These are phyloP conservation scores for Heteromyza rotundicornis DNA, from an alignment of 2,888 invertebrate species.

Conservation along the genomic window DNA sequence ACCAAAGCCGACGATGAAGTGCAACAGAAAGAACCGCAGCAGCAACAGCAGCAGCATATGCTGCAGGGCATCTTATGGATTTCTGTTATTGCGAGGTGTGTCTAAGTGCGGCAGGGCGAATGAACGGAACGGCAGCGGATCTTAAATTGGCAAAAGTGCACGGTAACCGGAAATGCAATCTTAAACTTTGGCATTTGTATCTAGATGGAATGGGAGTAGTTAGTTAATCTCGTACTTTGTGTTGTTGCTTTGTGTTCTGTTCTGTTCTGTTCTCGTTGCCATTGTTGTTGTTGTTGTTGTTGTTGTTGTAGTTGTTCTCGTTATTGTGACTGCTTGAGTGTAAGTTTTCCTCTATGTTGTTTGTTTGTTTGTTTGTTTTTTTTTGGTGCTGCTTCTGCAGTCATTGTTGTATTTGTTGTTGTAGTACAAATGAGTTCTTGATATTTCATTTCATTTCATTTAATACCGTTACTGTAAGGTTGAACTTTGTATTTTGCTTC, in stretches of 20 bases:
- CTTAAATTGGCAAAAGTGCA: background rate
- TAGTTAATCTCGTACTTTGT: slow-evolving; percentile 22
- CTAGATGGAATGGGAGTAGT: slow-evolving; percentile 33
- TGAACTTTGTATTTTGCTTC: too few species aligned
- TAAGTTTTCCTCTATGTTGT: too few species aligned
- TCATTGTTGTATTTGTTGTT: background rate
- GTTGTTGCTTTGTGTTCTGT: background rate
- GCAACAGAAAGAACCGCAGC: too few species aligned
- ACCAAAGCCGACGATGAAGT: too few species aligned
- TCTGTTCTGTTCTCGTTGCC: slow-evolving; percentile 11
- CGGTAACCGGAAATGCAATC: slow-evolving; percentile 16
- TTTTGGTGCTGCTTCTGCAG: background rate
- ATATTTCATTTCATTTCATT: slow-evolving; percentile 26
- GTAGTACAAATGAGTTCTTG: slow-evolving; percentile 23
- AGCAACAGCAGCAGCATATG: too few species aligned
- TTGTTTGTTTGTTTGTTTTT: background rate
- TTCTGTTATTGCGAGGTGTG: slow-evolving; percentile 1
- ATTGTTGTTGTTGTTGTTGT: slow-evolving; percentile 12
- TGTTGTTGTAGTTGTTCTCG: slow-evolving; percentile 14
- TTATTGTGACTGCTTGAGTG: too few species aligned
- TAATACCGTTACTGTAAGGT: too few species aligned
- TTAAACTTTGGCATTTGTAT: slow-evolving; percentile 17
- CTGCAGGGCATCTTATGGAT: too few species aligned
- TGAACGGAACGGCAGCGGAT: background rate
- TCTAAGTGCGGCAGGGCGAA: slow-evolving; percentile 5